A percentile compares a stretch with the other conserved stretches of the same genome.
Evolutionary conservation across 2,888 invertebrate species (phyloP).

Genomic region (Sarcophaga variegata): DNA sequence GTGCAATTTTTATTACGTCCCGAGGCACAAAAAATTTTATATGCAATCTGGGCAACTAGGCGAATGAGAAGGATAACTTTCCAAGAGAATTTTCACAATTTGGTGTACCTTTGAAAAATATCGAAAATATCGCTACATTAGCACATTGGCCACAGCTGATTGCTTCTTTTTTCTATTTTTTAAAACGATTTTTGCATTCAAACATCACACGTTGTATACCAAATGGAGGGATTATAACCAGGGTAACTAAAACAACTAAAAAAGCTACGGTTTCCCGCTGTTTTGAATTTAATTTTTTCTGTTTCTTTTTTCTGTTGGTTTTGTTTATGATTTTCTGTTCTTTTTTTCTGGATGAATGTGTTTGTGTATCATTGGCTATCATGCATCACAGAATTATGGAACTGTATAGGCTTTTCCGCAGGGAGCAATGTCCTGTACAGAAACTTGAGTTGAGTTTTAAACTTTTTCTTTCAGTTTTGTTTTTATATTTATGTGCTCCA

Average conservation of each 20-base stretch:
- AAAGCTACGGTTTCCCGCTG: conserved; percentile 16
- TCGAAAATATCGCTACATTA: too few species aligned
- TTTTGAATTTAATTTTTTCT: background rate
- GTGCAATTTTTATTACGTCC: too few species aligned
- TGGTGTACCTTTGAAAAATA: too few species aligned
- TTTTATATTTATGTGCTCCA: conserved; percentile 40
- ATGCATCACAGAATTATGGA: background rate
- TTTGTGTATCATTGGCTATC: background rate
- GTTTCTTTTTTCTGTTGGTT: conserved; percentile 46
- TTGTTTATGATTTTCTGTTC: conserved; percentile 23
- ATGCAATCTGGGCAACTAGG: too few species aligned
- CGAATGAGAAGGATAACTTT: too few species aligned
- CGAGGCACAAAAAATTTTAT: too few species aligned
- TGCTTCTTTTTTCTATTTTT: background rate
- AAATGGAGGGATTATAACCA: conserved; percentile 12
- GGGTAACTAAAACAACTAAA: background rate
- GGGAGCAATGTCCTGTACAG: conserved; percentile 60
- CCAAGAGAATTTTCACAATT: too few species aligned
- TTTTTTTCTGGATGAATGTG: background rate
- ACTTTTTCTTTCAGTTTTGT: conserved; percentile 65
- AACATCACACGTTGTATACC: conserved; percentile 61
- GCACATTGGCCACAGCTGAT: background rate
- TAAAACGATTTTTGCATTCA: background rate
- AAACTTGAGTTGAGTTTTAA: conserved; percentile 53
- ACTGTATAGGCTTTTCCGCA: conserved; percentile 20